Base-by-base conservation (phyloP, 2,113 vertebrate species). In the Phocoena phocoena region DNA sequence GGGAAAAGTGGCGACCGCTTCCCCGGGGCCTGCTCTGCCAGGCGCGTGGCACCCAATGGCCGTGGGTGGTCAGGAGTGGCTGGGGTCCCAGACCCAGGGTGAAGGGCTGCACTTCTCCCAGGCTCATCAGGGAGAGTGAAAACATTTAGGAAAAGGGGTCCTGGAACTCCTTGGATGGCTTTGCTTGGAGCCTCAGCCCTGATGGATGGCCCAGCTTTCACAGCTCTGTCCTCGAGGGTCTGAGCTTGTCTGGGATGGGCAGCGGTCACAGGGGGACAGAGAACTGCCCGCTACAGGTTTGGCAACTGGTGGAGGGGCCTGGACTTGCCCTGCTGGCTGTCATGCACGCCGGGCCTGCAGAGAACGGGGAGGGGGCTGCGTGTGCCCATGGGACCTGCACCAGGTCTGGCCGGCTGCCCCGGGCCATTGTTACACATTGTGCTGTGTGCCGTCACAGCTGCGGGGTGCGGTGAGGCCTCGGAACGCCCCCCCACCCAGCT, bases 171-270 rank as follows among this genome's bases (percentile, higher is more conserved):
- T 36, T 15, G 4, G 63, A 11, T 0, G 31, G 28, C 68, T 44
- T 68, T 17, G 0, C 53, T 68, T 1, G 2, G 25, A n/a, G 20
- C 62, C n/a, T 3, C 9, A 0, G 8, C 20, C 18, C 50, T 0
- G 10, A 3, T 0, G 6, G 79, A 25, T 0, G 0, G 20, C 44
- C 31, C 0, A 0, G 60, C 21, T 3, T 25, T 38, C 53, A 23
- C 7, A 1, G 77, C 68, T 79, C 20, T 21, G 12, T 21, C 28
- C n/a, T 23, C 2, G 1, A 9, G 36, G 33, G 76, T 8, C 25
- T 38, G 41, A 18, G 13, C 28, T 58, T 7, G 38, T 79, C 21
- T 8, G 25, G 41, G 60, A 25, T 33, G 3, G 8, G 38, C 20
- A 0, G 28, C 12, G 28, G 58, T 0, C 58, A 25, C n/a, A 2